A percentile compares a stretch with the other conserved stretches of the same genome.
Conservation (phyloP, 2,888 invertebrate genomes). For the Diaprepes abbreviatus region DNA sequence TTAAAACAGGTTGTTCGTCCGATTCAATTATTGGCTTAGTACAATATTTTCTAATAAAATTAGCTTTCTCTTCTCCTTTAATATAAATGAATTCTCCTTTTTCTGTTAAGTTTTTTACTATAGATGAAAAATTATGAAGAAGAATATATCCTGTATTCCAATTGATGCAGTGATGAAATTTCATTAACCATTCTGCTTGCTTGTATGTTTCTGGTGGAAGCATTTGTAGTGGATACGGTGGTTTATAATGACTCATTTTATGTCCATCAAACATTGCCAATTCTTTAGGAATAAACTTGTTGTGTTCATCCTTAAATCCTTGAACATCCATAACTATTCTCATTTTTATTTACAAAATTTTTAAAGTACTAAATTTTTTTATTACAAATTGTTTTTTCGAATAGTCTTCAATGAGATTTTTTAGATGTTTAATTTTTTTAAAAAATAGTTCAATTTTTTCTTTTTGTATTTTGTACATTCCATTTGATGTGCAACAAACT, state of each 20-base stretch:
- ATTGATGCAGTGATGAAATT: background rate
- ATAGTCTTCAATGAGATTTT: background rate
- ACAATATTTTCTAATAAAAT: too few species aligned
- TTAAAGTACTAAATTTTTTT: background rate
- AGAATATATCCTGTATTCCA: background rate
- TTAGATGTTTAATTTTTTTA: background rate
- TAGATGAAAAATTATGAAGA: too few species aligned
- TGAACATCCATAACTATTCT: background rate
- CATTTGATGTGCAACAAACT: background rate
- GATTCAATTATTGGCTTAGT: too few species aligned
- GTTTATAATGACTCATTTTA: background rate
- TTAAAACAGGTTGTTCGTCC: too few species aligned
- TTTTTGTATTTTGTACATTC: background rate
- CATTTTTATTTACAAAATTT: background rate
- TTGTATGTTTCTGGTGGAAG: background rate
- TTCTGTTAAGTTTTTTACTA: too few species aligned
- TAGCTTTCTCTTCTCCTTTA: too few species aligned
- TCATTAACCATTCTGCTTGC: background rate
- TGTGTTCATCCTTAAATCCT: background rate
- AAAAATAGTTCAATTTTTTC: background rate
- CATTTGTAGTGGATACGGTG: background rate
- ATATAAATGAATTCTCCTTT: too few species aligned
- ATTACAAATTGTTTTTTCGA: background rate
- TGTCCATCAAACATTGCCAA: background rate
- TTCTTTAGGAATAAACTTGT: background rate